These are phyloP conservation scores for Holocentrus rufus DNA, from an alignment of 2,797 vertebrate genomes.

Conservation along the genomic window DNA sequence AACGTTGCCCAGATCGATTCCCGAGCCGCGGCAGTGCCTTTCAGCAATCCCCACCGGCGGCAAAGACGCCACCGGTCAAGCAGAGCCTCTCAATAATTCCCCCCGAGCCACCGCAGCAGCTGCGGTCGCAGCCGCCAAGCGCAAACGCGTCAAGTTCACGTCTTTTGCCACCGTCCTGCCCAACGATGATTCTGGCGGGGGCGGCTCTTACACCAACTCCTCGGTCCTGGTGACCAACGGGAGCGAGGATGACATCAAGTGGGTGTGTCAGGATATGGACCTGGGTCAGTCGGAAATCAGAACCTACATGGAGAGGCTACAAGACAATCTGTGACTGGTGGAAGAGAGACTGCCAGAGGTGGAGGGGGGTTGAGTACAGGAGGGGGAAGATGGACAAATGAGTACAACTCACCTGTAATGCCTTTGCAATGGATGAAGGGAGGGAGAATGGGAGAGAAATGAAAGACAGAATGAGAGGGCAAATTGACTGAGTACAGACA, in stretches of 20 bases:
- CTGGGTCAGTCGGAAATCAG: slow-evolving; percentile 93
- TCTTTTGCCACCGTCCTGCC: slow-evolving; percentile 96
- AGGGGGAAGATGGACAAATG: slow-evolving; percentile 59
- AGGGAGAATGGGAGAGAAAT: slow-evolving; percentile 67
- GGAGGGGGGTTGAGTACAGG: slow-evolving; percentile 50
- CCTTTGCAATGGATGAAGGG: slow-evolving; percentile 81
- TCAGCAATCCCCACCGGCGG: slow-evolving; percentile 79
- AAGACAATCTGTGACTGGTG: slow-evolving; percentile 94
- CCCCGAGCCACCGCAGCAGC: slow-evolving; percentile 81
- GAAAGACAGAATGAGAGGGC: background rate
- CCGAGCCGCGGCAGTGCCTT: slow-evolving; percentile 85
- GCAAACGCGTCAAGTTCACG: slow-evolving; percentile 97
- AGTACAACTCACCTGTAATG: slow-evolving; percentile 86
- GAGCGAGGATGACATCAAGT: slow-evolving; percentile 95
- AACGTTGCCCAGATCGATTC: slow-evolving; percentile 84
- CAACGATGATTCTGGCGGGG: slow-evolving; percentile 81
- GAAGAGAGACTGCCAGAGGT: slow-evolving; percentile 50
- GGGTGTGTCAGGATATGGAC: slow-evolving; percentile 97
- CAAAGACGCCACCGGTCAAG: slow-evolving; percentile 83
- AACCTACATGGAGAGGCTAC: slow-evolving; percentile 97
- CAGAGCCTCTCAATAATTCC: slow-evolving; percentile 86
- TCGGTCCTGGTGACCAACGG: slow-evolving; percentile 83
- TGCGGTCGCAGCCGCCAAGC: slow-evolving; percentile 84
- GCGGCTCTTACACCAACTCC: slow-evolving; percentile 71
- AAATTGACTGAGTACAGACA: slow-evolving; percentile 16